These are phyloP conservation scores for Empidonax alnorum DNA, from an alignment of 2,113 vertebrate genomes.

Conservation along the genomic window DNA sequence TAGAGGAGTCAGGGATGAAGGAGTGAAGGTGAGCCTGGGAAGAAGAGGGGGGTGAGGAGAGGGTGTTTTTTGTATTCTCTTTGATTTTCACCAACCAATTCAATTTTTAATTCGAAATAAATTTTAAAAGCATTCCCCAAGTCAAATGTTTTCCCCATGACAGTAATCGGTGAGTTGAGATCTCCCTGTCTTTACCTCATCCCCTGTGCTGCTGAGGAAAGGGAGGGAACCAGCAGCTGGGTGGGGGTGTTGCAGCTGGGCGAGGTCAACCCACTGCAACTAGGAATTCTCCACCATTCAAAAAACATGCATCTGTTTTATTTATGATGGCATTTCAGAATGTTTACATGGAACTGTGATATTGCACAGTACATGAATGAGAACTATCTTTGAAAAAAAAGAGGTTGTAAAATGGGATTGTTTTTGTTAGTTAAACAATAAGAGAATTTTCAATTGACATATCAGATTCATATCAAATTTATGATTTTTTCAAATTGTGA, in stretches of 20 bases:
- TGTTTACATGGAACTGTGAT: neutral
- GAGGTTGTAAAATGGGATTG: neutral
- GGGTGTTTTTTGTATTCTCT: neutral
- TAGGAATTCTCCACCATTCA: neutral
- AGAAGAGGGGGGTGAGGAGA: neutral
- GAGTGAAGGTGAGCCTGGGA: neutral
- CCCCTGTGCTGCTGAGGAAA: neutral
- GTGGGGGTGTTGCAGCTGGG: neutral
- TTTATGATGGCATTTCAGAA: neutral
- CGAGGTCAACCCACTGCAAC: neutral
- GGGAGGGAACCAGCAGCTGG: neutral
- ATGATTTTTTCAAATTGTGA: rapidly evolving
- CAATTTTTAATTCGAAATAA: neutral
- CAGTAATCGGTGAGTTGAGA: neutral
- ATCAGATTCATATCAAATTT: neutral
- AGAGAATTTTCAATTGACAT: neutral
- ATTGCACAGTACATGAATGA: neutral
- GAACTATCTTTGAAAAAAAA: neutral
- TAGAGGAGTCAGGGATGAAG: neutral
- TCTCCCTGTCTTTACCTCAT: neutral
- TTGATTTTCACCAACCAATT: neutral
- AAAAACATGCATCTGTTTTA: neutral
- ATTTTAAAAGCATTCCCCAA: neutral
- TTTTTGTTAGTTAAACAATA: neutral
- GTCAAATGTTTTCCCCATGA: neutral